These are phyloP conservation scores for Emydura subglobosa DNA, from an alignment of 2,113 vertebrate genomes.

Conservation along the genomic window DNA sequence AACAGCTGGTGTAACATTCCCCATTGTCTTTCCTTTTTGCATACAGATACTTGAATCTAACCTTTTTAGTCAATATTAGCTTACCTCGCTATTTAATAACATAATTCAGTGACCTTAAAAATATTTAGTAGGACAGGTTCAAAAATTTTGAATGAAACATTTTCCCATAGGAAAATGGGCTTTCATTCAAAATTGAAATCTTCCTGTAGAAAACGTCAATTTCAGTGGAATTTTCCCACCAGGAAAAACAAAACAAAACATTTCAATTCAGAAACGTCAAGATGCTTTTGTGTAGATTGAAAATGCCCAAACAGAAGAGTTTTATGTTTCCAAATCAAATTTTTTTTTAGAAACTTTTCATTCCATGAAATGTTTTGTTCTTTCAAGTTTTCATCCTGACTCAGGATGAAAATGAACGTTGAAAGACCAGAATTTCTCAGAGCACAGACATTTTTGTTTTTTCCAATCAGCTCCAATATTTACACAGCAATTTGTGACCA, in stretches of 20 bases:
- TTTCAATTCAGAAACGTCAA: not conserved
- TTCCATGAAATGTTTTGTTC: not conserved
- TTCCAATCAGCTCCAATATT: not conserved
- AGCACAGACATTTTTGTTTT: not conserved
- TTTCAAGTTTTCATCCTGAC: not conserved
- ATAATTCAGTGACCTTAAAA: not conserved
- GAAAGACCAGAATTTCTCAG: not conserved
- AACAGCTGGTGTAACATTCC: constrained; percentile 5
- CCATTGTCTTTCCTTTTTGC: constrained; percentile 13
- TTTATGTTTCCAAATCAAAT: not conserved
- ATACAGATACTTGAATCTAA: not conserved
- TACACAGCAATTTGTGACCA: not conserved
- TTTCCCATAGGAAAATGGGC: not conserved
- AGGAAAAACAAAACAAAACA: not conserved
- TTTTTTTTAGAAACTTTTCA: not conserved
- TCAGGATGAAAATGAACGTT: not conserved
- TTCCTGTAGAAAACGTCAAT: fast-evolving
- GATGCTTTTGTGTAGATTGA: not conserved
- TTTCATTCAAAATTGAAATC: not conserved
- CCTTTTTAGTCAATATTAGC: not conserved
- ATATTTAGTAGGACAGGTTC: not conserved
- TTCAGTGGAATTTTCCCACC: not conserved
- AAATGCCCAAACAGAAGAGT: not conserved
- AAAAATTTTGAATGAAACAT: not conserved
- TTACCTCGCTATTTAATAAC: not conserved